Percentiles rank a stretch among this genome's conserved stretches.
phyloP scores from a whole-genome alignment of 1,140 invertebrate genomes.

The Acromyrmex echinatior region DNA sequence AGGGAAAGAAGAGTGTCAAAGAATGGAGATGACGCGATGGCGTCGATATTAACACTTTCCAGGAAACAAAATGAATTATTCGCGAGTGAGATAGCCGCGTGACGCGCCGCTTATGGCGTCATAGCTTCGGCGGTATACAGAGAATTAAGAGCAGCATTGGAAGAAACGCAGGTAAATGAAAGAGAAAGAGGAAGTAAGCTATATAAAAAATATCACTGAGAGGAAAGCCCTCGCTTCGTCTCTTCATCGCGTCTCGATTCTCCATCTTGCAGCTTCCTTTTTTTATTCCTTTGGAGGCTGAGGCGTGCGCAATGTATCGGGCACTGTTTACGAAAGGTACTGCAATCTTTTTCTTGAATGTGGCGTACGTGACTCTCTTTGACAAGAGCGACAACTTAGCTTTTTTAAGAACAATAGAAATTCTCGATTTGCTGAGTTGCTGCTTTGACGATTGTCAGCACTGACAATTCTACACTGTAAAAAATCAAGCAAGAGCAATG shows the following conservation, averaged over 20 bases:
- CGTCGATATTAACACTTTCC: constrained; percentile 75
- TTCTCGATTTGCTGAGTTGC: neutral
- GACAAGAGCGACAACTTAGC: constrained; percentile 33
- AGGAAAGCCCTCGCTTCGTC: constrained; percentile 46
- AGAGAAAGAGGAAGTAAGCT: neutral
- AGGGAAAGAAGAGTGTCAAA: constrained; percentile 3
- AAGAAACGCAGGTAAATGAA: neutral
- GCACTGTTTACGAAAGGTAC: constrained; percentile 37
- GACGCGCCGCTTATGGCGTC: constrained; percentile 7
- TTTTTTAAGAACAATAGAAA: constrained; percentile 15
- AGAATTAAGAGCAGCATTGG: constrained; percentile 51
- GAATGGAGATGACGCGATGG: constrained; percentile 42
- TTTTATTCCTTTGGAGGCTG: constrained; percentile 19
- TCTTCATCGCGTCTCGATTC: neutral
- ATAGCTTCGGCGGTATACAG: constrained; percentile 40
- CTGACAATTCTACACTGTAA: too few relatives aligned
- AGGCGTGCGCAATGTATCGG: constrained; percentile 57
- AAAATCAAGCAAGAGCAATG: too few relatives aligned
- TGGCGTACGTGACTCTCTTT: constrained; percentile 44
- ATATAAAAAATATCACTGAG: constrained; percentile 55
- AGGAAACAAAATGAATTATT: constrained; percentile 78
- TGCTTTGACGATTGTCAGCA: neutral
- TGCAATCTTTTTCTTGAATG: constrained; percentile 42
- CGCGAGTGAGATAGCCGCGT: constrained; percentile 47
- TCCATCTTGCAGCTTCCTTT: neutral